Evolutionary conservation across 2,888 invertebrate genomes (phyloP).

Genomic region (Eulithis prunata): DNA sequence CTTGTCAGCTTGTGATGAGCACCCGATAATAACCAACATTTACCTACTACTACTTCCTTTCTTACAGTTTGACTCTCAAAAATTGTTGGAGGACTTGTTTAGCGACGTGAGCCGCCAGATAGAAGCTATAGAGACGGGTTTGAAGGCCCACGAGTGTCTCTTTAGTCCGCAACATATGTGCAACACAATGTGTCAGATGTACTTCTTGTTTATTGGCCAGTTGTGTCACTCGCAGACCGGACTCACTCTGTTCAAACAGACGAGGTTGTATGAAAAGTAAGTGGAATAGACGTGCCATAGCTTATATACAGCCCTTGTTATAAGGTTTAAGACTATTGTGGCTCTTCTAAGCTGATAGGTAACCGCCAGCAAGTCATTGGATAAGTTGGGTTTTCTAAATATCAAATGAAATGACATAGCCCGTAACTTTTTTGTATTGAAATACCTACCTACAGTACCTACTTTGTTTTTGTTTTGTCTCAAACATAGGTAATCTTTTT

Average conservation of each 20-base stretch:
- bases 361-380: no score
- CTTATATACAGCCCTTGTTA: no score
- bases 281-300: slow-evolving; percentile 33
- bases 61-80: slow-evolving; percentile 86
- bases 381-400: no score
- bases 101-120: slow-evolving; percentile 91
- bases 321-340: no score
- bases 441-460: no score
- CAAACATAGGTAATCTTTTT: not conserved
- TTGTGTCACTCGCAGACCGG: slow-evolving; percentile 90
- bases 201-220: slow-evolving; percentile 96
- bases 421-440: no score
- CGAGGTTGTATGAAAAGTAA: slow-evolving; percentile 90
- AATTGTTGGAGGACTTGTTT: slow-evolving; percentile 90
- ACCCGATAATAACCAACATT: no score
- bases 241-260: slow-evolving; percentile 88
- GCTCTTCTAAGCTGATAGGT: no score
- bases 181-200: slow-evolving; percentile 96
- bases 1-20: no score
- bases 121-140: slow-evolving; percentile 87
- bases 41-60: slow-evolving; percentile 1
- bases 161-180: slow-evolving; percentile 95
- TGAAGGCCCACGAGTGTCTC: slow-evolving; percentile 93
- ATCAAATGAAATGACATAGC: no score
- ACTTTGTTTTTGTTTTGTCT: not conserved